Conservation (phyloP, 1,140 invertebrate species). For the Aphidius gifuensis region DNA sequence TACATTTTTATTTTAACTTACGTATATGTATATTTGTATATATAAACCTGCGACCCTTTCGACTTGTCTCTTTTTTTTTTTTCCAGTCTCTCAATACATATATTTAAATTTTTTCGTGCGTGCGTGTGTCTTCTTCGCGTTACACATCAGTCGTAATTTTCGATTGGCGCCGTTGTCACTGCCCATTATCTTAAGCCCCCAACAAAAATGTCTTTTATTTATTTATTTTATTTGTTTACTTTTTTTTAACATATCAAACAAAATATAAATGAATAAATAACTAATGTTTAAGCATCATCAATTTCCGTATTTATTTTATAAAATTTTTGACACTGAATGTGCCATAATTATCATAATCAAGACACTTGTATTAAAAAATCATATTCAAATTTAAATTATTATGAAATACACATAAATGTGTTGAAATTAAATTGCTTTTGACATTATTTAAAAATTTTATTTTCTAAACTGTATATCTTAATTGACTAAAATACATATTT, state of each 20-base stretch:
- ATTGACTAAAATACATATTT: no score
- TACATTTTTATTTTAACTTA: constrained; percentile 3
- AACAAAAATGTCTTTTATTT: neutral
- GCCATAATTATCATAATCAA: no score
- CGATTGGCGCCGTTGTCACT: constrained; percentile 13
- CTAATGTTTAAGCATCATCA: neutral
- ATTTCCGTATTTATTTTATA: neutral
- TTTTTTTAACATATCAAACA: constrained; percentile 1
- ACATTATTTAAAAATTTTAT: no score
- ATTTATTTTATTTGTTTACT: constrained; percentile 13
- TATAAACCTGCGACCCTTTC: neutral
- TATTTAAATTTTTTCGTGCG: neutral
- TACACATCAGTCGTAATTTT: neutral
- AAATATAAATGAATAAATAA: neutral
- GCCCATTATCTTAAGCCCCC: constrained; percentile 4
- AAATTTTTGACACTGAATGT: neutral
- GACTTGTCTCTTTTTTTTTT: neutral
- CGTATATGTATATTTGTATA: constrained; percentile 3
- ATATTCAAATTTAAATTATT: no score
- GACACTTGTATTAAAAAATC: no score
- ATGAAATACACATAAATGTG: no score
- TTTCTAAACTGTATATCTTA: no score
- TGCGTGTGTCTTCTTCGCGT: neutral
- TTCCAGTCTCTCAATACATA: neutral
- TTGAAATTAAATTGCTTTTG: no score